A percentile compares a stretch with the other conserved stretches of the same genome.
Evolutionary conservation across 2,797 vertebrate genomes (phyloP).

Genomic region (Tolypeutes matacus): DNA sequence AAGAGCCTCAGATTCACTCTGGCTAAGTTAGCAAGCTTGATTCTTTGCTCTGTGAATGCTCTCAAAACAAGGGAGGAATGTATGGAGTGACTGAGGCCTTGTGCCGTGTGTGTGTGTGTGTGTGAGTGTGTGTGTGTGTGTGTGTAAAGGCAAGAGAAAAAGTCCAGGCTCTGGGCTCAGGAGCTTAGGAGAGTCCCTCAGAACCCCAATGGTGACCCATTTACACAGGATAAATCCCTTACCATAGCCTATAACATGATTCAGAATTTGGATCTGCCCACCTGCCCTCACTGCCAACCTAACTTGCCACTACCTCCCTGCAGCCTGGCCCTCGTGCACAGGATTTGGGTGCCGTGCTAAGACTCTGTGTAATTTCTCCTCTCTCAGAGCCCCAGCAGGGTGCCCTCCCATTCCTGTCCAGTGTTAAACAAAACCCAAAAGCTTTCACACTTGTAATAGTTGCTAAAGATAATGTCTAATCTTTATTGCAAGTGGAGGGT

Average conservation of each 20-base stretch:
- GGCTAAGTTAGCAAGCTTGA: neutral
- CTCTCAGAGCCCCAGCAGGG: neutral
- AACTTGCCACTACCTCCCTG: neutral
- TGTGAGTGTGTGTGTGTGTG: neutral
- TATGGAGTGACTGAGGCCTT: neutral
- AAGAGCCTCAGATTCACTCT: neutral
- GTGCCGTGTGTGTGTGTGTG: neutral
- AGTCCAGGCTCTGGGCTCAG: neutral
- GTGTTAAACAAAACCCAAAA: neutral
- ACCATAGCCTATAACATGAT: neutral
- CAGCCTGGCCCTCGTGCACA: neutral
- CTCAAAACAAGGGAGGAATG: neutral
- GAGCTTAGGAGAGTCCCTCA: neutral
- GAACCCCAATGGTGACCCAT: neutral
- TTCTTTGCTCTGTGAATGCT: neutral
- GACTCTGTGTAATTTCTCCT: neutral
- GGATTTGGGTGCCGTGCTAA: neutral
- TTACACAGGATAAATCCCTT: neutral
- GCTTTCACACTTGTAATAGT: neutral
- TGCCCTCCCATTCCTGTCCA: neutral
- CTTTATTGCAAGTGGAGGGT: neutral
- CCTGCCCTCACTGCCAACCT: neutral
- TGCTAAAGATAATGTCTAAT: neutral
- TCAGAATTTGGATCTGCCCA: neutral
- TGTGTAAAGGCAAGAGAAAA: neutral